A percentile compares a stretch with the other conserved stretches of the same genome.
Evolutionary conservation across 2,888 invertebrate species (phyloP).

Genomic region (Caenorhabditis sp.): DNA sequence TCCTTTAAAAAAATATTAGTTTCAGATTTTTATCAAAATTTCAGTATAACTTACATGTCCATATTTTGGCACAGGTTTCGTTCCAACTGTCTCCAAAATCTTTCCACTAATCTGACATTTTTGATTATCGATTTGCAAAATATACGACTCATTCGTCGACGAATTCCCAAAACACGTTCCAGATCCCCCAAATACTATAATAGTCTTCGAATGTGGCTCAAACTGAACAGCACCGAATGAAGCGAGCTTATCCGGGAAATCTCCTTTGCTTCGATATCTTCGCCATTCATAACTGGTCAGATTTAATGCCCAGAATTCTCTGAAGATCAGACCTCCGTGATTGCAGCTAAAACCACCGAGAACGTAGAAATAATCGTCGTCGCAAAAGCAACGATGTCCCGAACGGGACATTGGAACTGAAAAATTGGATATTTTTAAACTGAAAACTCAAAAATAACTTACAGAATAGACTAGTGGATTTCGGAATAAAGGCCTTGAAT

Average conservation of each 20-base stretch:
- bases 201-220: constrained; percentile 26
- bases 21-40: no score
- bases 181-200: constrained; percentile 57
- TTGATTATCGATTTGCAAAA: constrained; percentile 30
- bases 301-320: constrained; percentile 48
- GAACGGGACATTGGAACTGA: constrained; percentile 50
- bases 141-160: constrained; percentile 39
- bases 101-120: constrained; percentile 12
- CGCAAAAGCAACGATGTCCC: constrained; percentile 62
- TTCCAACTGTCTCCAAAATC: constrained; percentile 8
- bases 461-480: not conserved
- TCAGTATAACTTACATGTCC: constrained; percentile 49
- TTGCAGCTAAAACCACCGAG: constrained; percentile 57
- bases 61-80: constrained; percentile 20
- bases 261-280: constrained; percentile 23
- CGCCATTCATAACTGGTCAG: constrained; percentile 50
- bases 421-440: not conserved
- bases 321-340: constrained; percentile 5
- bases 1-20: no score
- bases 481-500: not conserved
- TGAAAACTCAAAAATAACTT: not conserved
- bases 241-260: constrained; percentile 51
- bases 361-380: constrained; percentile 60
- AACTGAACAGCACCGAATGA: constrained; percentile 57
- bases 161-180: constrained; percentile 48